These are phyloP conservation scores for Hippocampus comes DNA, from an alignment of 2,113 vertebrate genomes.

Conservation along the genomic window DNA sequence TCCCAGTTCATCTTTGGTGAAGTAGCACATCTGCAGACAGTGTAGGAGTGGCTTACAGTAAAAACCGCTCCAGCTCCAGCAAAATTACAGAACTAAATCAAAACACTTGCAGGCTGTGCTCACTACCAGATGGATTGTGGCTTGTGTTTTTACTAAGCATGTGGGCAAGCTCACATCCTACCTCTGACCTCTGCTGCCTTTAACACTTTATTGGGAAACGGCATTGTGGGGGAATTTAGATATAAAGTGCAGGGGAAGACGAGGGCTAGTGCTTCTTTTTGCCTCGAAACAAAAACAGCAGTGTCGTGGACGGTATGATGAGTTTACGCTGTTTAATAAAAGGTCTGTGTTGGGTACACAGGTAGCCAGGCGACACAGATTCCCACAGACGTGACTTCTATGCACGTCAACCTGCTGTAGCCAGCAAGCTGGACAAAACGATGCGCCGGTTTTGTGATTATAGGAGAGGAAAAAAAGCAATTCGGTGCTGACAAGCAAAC, in stretches of 20 bases:
- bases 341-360: too few species aligned
- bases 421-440: not conserved
- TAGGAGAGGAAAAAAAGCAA: not conserved
- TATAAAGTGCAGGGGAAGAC: too few species aligned
- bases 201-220: conserved; percentile 45
- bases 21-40: conserved; percentile 65
- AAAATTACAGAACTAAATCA: conserved; percentile 68
- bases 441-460: not conserved
- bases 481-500: not conserved
- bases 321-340: too few species aligned
- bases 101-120: conserved; percentile 49
- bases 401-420: not conserved
- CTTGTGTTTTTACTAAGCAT: conserved; percentile 59
- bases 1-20: conserved; percentile 23
- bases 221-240: conserved; percentile 33
- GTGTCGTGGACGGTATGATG: not conserved
- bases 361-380: too few species aligned
- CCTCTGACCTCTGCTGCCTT: conserved; percentile 43
- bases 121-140: conserved; percentile 57
- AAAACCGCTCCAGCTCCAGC: conserved; percentile 58
- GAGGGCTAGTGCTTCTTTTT: conserved; percentile 2
- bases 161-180: conserved; percentile 52
- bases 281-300: conserved; percentile 20
- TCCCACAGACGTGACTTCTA: too few species aligned
- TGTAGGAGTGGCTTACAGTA: conserved; percentile 70